A percentile compares a stretch with the other conserved stretches of the same genome.
These are phyloP conservation scores for Brenthis hecate DNA, from an alignment of 2,888 invertebrate genomes.

Conservation along the genomic window DNA sequence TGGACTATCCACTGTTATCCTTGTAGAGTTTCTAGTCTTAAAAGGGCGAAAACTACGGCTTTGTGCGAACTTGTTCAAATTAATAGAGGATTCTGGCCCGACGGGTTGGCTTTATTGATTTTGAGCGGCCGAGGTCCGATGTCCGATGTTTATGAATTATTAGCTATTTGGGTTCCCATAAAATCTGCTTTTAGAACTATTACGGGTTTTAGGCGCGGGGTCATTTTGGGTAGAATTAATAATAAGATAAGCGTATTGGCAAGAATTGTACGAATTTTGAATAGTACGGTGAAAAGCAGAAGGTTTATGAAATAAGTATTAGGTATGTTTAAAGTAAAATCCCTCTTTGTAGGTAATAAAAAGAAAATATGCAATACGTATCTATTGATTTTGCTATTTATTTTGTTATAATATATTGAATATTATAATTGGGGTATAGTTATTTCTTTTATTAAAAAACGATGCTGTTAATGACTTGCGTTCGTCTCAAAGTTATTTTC, in stretches of 20 bases:
- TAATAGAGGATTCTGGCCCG: slow-evolving; percentile 63
- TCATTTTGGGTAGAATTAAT: slow-evolving; percentile 40
- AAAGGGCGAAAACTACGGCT: slow-evolving; percentile 66
- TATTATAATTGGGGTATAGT: too few species aligned
- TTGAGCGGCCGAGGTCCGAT: slow-evolving; percentile 55
- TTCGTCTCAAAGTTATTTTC: too few species aligned
- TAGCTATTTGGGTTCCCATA: slow-evolving; percentile 71
- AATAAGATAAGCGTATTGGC: slow-evolving; percentile 19
- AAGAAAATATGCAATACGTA: too few species aligned
- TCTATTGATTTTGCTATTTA: too few species aligned
- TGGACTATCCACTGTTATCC: slow-evolving; percentile 71
- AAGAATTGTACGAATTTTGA: slow-evolving; percentile 16
- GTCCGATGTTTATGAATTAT: slow-evolving; percentile 78
- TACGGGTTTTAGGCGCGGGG: slow-evolving; percentile 25
- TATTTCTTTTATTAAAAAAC: too few species aligned
- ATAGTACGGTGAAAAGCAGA: too few species aligned
- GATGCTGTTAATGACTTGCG: too few species aligned
- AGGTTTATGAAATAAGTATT: too few species aligned
- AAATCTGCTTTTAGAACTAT: slow-evolving; percentile 51
- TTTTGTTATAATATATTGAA: too few species aligned
- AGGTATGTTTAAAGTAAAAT: too few species aligned
- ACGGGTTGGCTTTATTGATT: slow-evolving; percentile 63
- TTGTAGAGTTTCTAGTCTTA: slow-evolving; percentile 61
- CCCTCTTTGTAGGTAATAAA: too few species aligned
- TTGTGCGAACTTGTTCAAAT: slow-evolving; percentile 52